phyloP scores from a whole-genome alignment of 2,797 vertebrate genomes.

The Prionace glauca region DNA sequence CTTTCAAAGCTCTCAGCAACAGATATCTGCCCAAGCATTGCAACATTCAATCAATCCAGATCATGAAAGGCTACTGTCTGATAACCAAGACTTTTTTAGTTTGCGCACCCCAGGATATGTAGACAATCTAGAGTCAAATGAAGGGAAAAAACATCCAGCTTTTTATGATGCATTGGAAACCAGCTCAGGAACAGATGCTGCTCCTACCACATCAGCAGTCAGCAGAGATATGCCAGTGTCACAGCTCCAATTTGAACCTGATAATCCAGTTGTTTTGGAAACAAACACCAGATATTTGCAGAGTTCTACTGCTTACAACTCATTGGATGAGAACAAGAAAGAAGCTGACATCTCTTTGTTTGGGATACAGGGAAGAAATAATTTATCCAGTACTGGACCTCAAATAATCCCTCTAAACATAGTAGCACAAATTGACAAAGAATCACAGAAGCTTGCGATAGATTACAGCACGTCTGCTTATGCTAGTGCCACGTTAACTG shows the following conservation, averaged over 20 bases:
- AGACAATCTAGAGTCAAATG: constrained; percentile 61
- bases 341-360: constrained; percentile 51
- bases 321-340: constrained; percentile 64
- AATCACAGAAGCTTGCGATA: constrained; percentile 18
- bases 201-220: constrained; percentile 59
- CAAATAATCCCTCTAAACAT: constrained; percentile 28
- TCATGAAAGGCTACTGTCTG: not conserved
- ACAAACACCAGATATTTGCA: constrained; percentile 88
- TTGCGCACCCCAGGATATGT: constrained; percentile 62
- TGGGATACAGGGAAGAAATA: constrained; percentile 5
- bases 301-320: constrained; percentile 75
- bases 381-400: not conserved
- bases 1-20: not conserved
- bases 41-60: constrained; percentile 6
- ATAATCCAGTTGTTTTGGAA: not conserved
- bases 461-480: constrained; percentile 4
- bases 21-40: not conserved
- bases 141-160: constrained; percentile 68
- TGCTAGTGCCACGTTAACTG: not conserved
- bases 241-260: constrained; percentile 80
- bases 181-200: constrained; percentile 50
- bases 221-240: constrained; percentile 78
- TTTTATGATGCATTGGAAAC: constrained; percentile 65
- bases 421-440: constrained; percentile 19
- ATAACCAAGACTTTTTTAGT: not conserved